Evolutionary conservation across 2,888 invertebrate genomes (phyloP).

Genomic region (Sturmia bella): DNA sequence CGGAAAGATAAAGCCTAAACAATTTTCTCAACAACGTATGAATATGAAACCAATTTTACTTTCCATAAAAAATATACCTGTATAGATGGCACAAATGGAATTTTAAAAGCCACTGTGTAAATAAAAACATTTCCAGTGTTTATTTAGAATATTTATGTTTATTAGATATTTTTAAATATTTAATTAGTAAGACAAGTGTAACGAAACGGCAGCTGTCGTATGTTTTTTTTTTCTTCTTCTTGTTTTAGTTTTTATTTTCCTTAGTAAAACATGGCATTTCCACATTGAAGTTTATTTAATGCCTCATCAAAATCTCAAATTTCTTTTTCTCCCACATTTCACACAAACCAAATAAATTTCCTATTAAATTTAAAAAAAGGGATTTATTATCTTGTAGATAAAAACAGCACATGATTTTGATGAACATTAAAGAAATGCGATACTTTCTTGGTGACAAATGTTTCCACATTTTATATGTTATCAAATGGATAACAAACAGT

Average conservation of each 20-base stretch:
- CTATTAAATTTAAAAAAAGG: slow-evolving; percentile 9
- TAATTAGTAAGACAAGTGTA: slow-evolving; percentile 6
- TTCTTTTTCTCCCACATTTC: slow-evolving; percentile 13
- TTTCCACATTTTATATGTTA: neutral
- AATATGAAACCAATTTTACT: neutral
- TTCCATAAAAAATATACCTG: slow-evolving; percentile 21
- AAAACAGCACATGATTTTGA: neutral
- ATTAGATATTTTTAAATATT: neutral
- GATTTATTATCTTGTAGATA: slow-evolving; percentile 26
- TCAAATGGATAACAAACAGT: neutral
- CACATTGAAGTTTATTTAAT: neutral
- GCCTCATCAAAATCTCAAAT: neutral
- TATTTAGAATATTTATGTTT: no score
- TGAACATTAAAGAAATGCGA: slow-evolving; percentile 8
- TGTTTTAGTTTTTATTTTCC: neutral
- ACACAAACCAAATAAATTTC: neutral
- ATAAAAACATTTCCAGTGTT: no score
- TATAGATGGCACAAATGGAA: no score
- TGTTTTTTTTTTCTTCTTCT: neutral
- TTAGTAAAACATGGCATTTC: neutral
- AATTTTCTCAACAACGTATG: slow-evolving; percentile 13
- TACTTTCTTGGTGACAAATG: slow-evolving; percentile 14
- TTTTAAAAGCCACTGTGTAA: no score
- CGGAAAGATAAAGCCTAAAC: slow-evolving; percentile 45
- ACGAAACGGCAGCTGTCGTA: slow-evolving; percentile 11